Percentiles rank a stretch among this genome's conserved stretches.
Conservation (phyloP, 1,140 invertebrate species). For the Pomacea maculata region DNA sequence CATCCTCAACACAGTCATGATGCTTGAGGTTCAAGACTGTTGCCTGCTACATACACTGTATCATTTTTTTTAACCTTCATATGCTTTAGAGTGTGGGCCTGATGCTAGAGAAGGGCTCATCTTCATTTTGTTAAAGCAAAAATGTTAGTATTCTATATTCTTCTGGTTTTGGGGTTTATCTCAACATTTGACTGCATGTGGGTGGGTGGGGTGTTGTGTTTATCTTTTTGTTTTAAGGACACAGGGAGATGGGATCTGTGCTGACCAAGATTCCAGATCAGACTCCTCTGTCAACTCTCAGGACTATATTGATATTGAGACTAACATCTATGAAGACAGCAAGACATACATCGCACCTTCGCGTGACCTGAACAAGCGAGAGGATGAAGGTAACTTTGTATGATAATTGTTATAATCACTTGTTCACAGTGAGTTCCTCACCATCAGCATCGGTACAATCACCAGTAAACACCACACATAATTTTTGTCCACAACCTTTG, state of each 20-base stretch:
- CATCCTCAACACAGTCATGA: too few relatives aligned
- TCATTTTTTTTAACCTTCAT: background rate
- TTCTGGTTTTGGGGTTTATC: too few relatives aligned
- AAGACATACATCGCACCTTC: background rate
- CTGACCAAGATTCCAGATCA: background rate
- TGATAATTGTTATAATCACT: background rate
- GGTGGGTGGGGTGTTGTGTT: background rate
- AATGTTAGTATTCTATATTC: too few relatives aligned
- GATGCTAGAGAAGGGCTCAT: too few relatives aligned
- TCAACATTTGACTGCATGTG: background rate
- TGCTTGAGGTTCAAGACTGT: too few relatives aligned
- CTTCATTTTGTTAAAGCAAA: too few relatives aligned
- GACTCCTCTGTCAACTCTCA: background rate
- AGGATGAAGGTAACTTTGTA: constrained; percentile 3
- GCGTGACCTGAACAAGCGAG: constrained; percentile 5
- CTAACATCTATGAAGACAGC: constrained; percentile 19
- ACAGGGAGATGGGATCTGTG: background rate
- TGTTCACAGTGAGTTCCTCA: background rate
- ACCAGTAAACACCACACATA: background rate
- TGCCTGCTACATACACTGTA: background rate
- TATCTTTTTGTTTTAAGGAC: background rate
- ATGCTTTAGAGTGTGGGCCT: too few relatives aligned
- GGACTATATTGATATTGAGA: constrained; percentile 14
- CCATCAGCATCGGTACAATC: background rate
- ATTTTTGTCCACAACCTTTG: background rate